These are phyloP conservation scores for Halcyon leucocephala DNA, from an alignment of 2,797 vertebrate species.

Conservation along the genomic window DNA sequence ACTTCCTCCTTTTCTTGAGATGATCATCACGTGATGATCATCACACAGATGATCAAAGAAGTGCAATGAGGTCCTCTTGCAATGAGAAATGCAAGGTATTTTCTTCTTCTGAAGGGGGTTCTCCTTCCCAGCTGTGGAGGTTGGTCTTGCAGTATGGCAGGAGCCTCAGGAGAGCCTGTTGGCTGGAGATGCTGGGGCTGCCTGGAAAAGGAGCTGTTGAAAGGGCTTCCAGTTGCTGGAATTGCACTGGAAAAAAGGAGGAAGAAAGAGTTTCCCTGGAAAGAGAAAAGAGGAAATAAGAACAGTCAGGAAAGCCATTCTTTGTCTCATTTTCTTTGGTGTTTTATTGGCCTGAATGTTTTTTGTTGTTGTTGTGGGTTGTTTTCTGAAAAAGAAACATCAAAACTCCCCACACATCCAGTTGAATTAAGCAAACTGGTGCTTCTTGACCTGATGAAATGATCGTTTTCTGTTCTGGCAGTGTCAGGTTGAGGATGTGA, in stretches of 20 bases:
- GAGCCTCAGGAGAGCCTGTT: neutral
- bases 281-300: neutral
- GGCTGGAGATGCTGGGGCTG: neutral
- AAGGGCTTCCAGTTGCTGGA: neutral
- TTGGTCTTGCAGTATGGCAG: neutral
- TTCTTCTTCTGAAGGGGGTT: neutral
- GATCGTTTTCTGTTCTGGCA: neutral
- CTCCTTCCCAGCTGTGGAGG: neutral
- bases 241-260: neutral
- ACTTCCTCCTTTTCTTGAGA: neutral
- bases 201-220: neutral
- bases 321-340: neutral
- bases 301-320: neutral
- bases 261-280: neutral
- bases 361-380: neutral
- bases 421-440: neutral
- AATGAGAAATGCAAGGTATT: no score
- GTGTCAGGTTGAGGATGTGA: neutral
- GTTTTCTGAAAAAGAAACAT: neutral
- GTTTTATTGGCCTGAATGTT: neutral
- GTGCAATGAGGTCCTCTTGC: no score
- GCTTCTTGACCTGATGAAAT: neutral
- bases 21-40: no score
- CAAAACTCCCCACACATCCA: fast-evolving
- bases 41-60: no score